Base-by-base conservation (phyloP, 2,888 invertebrate species). In the Lasioglossum oenotherae region DNA sequence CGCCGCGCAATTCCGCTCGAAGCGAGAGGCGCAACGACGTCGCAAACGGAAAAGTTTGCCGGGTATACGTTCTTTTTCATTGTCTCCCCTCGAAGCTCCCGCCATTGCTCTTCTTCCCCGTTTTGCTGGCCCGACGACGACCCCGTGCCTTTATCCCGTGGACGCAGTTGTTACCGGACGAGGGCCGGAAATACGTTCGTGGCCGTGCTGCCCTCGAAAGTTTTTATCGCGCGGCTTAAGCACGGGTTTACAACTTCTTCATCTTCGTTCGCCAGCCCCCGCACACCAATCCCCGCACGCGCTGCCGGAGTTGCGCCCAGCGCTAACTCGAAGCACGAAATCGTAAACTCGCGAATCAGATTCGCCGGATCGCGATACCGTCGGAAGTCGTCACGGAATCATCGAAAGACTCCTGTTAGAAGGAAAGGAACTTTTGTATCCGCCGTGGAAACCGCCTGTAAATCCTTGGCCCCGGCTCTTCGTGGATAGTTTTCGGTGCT, bases 221-320 rank as follows among this genome's bases (percentile, higher is more conserved):
- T 90, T 90, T 90, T 90, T 90, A 90, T 90, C 90, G 90, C 88
- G 75, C 67, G 81, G 89, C 88, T 90, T 90, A 89, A 90, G 88
- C 85, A 78, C 84, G 75, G 86, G 87, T 89, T 90, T 88, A 89
- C 90, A 89, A 90, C 90, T 89, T 88, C 88, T 78, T 81, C 80
- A 38, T 81, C 85, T 74, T 80, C 75, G 64, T 46, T 35, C 57
- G 8, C 49, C 31, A 3, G 8, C 27, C 72, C 72, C 46, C 8
- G 27, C 38, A 12, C 69, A 2, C 41, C n/a, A 23, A 19, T 5
- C 46, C 46, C 46, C 16, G 16, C 23, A 46, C 74, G 67, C 67
- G 10, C 12, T 31, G 10, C n/a, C 27, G 12, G 27, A 49, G 67
- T 76, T 72, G 79, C 60, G 67, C 35, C 67, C 38, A 10, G 74